Conservation (phyloP, 2,888 invertebrate genomes). For the Syrphus vitripennis region DNA sequence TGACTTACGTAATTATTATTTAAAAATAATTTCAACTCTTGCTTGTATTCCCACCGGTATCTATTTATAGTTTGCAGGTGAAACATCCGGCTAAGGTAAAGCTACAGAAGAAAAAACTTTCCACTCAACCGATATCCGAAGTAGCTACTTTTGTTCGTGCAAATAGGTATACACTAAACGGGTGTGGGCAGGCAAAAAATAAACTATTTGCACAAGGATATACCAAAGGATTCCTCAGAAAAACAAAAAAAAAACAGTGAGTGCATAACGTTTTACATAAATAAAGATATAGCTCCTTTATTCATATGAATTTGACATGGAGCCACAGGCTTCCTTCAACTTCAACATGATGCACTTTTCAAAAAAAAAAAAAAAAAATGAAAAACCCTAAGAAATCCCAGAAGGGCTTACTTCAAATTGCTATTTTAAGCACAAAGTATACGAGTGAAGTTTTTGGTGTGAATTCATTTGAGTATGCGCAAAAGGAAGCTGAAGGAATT, state of each 20-base stretch:
- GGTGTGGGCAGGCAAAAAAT: slow-evolving; percentile 6
- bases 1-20: no score
- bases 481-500: not conserved
- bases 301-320: not conserved
- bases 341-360: slow-evolving; percentile 17
- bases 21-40: no score
- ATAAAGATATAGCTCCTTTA: not conserved
- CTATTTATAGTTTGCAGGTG: not conserved
- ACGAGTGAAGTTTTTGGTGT: slow-evolving; percentile 3
- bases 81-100: not conserved
- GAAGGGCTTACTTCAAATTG: slow-evolving; percentile 28
- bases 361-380: no score
- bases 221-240: not conserved
- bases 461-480: not conserved
- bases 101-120: not conserved
- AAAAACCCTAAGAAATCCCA: slow-evolving; percentile 19
- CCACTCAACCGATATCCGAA: not conserved
- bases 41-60: not conserved
- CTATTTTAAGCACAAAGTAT: not conserved
- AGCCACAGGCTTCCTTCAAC: slow-evolving; percentile 6
- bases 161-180: not conserved
- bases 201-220: slow-evolving; percentile 8
- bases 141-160: not conserved
- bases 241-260: not conserved
- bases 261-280: not conserved